These are phyloP conservation scores for Drosophila albomicans DNA, from an alignment of 1,140 invertebrate species.

Conservation along the genomic window DNA sequence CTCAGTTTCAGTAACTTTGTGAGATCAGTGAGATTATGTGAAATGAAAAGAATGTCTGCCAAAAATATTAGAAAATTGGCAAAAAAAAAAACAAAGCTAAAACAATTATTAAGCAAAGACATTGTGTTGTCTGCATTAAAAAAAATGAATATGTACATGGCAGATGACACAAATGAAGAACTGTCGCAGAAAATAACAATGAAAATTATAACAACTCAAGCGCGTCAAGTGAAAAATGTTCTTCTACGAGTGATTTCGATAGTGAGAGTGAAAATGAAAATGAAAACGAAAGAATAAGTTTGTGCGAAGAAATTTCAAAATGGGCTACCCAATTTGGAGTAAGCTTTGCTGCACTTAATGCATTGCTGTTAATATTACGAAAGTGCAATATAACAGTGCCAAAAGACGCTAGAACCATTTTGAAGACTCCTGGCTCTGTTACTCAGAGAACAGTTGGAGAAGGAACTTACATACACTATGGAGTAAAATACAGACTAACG, in stretches of 20 bases:
- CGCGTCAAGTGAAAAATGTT: not conserved
- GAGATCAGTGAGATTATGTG: not conserved
- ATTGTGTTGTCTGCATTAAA: not conserved
- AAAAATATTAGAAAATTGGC: not conserved
- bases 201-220: not conserved
- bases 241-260: not conserved
- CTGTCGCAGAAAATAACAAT: not conserved
- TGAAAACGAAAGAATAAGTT: too few relatives aligned
- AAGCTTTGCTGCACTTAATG: constrained; percentile 1
- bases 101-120: not conserved
- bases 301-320: not conserved
- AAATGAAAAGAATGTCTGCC: not conserved
- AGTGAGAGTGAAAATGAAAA: not conserved
- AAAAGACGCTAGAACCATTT: constrained; percentile 7
- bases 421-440: not conserved
- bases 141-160: not conserved
- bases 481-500: not conserved
- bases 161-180: not conserved
- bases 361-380: not conserved
- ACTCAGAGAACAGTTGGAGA: not conserved
- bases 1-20: not conserved
- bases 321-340: not conserved
- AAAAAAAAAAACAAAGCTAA: not conserved
- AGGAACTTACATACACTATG: not conserved
- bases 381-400: not conserved